These are phyloP conservation scores for Oreochromis grahami DNA, from an alignment of 2,797 vertebrate genomes.

Conservation along the genomic window DNA sequence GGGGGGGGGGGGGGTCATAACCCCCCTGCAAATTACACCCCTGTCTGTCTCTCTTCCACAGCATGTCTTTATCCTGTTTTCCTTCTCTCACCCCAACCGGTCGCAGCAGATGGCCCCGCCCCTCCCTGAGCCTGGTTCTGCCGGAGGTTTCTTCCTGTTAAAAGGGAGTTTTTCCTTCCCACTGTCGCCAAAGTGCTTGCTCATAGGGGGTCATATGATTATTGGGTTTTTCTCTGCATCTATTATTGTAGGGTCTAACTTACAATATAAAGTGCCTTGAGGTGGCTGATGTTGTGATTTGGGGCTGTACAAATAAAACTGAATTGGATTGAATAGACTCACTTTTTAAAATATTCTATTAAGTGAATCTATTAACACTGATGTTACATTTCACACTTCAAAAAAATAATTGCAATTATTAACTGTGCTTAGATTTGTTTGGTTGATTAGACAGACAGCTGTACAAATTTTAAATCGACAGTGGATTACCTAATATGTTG, in stretches of 20 bases:
- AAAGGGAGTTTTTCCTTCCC: not conserved
- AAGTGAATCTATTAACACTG: not conserved
- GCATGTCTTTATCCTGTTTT: too few relatives aligned
- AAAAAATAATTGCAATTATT: fast-evolving
- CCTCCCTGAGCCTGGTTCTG: too few relatives aligned
- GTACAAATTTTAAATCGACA: not conserved
- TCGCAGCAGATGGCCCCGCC: too few relatives aligned
- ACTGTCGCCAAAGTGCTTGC: not conserved
- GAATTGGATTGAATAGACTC: not conserved
- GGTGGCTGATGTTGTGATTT: not conserved
- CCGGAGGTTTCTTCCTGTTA: not conserved
- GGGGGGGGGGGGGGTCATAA: too few relatives aligned
- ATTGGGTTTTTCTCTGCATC: not conserved
- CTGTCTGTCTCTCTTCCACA: too few relatives aligned
- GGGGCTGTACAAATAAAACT: not conserved
- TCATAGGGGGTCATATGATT: not conserved
- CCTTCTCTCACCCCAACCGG: too few relatives aligned
- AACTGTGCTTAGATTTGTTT: not conserved
- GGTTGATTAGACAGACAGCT: not conserved
- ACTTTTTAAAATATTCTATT: not conserved
- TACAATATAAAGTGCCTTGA: not conserved
- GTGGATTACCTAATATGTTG: not conserved
- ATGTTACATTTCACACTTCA: not conserved
- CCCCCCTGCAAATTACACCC: too few relatives aligned
- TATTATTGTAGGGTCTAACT: fast-evolving